Evolutionary conservation across 2,888 invertebrate genomes (phyloP).

Genomic region (Linnaemya tessellans): DNA sequence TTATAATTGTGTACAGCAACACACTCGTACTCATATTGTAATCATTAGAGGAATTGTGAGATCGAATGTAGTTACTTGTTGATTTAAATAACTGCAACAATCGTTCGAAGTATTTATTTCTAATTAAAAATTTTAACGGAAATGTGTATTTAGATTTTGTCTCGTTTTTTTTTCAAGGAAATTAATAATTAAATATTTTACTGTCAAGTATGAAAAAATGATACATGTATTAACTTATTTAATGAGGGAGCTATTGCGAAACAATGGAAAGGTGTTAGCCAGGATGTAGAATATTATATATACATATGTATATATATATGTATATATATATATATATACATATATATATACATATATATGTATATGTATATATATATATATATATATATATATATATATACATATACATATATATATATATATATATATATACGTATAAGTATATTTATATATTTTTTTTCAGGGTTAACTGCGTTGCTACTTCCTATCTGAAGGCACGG

Average conservation of each 20-base stretch:
- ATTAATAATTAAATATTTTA: constrained; percentile 32
- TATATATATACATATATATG: too few relatives aligned
- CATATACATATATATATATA: too few relatives aligned
- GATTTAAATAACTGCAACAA: neutral
- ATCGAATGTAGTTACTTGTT: neutral
- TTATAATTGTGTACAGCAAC: too few relatives aligned
- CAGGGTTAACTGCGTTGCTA: too few relatives aligned
- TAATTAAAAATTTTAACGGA: constrained; percentile 19
- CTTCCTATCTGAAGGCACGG: too few relatives aligned
- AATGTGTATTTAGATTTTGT: constrained; percentile 1
- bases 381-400: too few relatives aligned
- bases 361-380: too few relatives aligned
- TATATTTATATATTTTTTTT: too few relatives aligned
- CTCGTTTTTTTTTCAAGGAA: constrained; percentile 28
- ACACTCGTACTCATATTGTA: neutral
- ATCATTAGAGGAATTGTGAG: neutral
- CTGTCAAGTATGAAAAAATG: neutral
- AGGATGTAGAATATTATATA: too few relatives aligned
- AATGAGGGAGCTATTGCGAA: neutral
- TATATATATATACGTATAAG: too few relatives aligned
- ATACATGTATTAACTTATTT: neutral
- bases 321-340: neutral
- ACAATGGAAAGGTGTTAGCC: neutral
- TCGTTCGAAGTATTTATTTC: neutral
- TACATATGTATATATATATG: neutral